Percentiles rank a stretch among this genome's conserved stretches.
Evolutionary conservation across 1,140 invertebrate species (phyloP).

Genomic region (Trypoxylus dichotomus): DNA sequence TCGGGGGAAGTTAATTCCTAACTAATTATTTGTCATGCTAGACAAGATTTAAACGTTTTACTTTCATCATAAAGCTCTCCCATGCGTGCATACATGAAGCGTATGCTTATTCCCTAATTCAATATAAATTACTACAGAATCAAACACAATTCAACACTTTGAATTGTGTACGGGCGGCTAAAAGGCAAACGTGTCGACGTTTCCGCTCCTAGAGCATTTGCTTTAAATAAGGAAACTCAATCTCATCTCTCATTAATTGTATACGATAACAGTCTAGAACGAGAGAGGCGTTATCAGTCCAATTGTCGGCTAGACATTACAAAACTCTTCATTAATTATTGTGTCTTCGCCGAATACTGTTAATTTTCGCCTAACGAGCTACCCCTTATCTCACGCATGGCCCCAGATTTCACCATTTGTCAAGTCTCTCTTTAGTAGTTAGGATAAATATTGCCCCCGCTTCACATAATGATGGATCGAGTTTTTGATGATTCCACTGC

Average conservation of each 20-base stretch:
- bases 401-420: constrained; percentile 34
- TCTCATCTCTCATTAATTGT: constrained; percentile 42
- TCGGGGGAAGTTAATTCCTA: no score
- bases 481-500: constrained; percentile 28
- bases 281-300: constrained; percentile 37
- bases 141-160: no score
- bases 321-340: constrained; percentile 41
- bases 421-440: constrained; percentile 27
- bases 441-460: constrained; percentile 31
- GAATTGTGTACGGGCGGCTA: no score
- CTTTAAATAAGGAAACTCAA: constrained; percentile 39
- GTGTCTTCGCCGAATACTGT: constrained; percentile 38
- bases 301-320: constrained; percentile 37
- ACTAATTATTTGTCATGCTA: no score
- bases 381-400: constrained; percentile 32
- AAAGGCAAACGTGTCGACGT: neutral
- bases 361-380: constrained; percentile 37
- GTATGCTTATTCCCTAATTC: no score
- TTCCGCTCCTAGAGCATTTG: neutral
- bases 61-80: no score
- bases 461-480: constrained; percentile 30
- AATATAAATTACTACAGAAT: no score
- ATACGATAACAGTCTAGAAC: constrained; percentile 35
- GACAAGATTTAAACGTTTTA: no score
- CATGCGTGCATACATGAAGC: no score